phyloP scores from a whole-genome alignment of 1,140 invertebrate species.

The Drosophila quadrilineata region DNA sequence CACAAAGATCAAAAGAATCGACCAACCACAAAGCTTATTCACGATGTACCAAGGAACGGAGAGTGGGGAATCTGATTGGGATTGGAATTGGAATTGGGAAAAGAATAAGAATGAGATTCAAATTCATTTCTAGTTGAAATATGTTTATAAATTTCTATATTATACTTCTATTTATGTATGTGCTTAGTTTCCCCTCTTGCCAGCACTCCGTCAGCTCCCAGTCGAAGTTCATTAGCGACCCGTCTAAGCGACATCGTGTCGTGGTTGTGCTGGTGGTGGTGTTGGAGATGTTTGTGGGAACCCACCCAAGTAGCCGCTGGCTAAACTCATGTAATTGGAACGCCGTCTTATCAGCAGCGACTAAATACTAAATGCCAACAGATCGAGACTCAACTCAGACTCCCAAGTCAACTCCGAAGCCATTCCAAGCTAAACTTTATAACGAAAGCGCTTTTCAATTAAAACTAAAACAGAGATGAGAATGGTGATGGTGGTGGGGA shows the following conservation, averaged over 20 bases:
- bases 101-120: conserved; percentile 39
- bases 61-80: too few relatives aligned
- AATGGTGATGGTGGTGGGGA: conserved; percentile 8
- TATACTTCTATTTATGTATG: conserved; percentile 30
- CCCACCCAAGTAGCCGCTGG: conserved; percentile 62
- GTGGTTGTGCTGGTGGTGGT: not conserved
- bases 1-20: conserved; percentile 48
- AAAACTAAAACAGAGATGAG: conserved; percentile 74
- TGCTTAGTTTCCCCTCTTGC: not conserved
- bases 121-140: conserved; percentile 56
- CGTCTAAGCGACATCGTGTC: not conserved
- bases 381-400: not conserved
- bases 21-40: conserved; percentile 24
- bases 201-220: too few relatives aligned
- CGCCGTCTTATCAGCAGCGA: conserved; percentile 68
- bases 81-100: too few relatives aligned
- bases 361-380: conserved; percentile 23
- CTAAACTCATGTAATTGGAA: conserved; percentile 71
- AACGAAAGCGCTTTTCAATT: conserved; percentile 76
- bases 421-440: conserved; percentile 66
- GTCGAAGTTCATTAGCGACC: conserved; percentile 63
- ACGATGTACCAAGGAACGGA: too few relatives aligned
- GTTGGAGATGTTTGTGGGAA: conserved; percentile 39
- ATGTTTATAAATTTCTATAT: conserved; percentile 48
- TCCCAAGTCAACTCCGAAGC: conserved; percentile 36